Evolutionary conservation across 2,113 vertebrate genomes (phyloP).

Genomic region (Podarcis muralis): DNA sequence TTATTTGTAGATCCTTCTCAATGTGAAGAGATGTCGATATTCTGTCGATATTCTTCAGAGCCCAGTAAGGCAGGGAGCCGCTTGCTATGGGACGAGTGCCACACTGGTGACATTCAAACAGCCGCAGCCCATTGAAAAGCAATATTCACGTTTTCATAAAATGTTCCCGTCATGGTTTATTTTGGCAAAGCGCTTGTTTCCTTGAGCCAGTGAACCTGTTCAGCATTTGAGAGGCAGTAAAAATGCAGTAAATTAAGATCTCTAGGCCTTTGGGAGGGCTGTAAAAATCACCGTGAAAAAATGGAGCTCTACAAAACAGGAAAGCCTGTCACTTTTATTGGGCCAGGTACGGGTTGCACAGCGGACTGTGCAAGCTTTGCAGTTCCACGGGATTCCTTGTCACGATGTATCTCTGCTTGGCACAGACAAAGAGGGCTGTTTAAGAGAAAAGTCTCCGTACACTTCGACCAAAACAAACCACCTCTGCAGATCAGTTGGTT

Average conservation of each 20-base stretch:
- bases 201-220: slow-evolving; percentile 56
- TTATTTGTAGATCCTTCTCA: slow-evolving; percentile 14
- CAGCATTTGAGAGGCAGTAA: slow-evolving; percentile 36
- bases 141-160: slow-evolving; percentile 55
- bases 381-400: neutral
- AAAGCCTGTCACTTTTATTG: slow-evolving; percentile 1
- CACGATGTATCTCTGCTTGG: neutral
- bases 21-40: slow-evolving; percentile 35
- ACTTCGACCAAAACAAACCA: too few species aligned
- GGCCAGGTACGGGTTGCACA: neutral
- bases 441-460: too few species aligned
- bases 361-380: neutral
- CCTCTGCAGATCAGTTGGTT: neutral
- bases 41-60: neutral
- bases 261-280: neutral
- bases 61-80: neutral
- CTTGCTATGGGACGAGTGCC: neutral
- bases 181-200: slow-evolving; percentile 25
- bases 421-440: neutral
- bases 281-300: slow-evolving; percentile 8
- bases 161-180: slow-evolving; percentile 55
- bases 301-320: neutral
- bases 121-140: slow-evolving; percentile 48
- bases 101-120: slow-evolving; percentile 8
- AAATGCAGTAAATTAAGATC: slow-evolving; percentile 31